phyloP scores from a whole-genome alignment of 2,113 vertebrate genomes.

The Sander lucioperca region DNA sequence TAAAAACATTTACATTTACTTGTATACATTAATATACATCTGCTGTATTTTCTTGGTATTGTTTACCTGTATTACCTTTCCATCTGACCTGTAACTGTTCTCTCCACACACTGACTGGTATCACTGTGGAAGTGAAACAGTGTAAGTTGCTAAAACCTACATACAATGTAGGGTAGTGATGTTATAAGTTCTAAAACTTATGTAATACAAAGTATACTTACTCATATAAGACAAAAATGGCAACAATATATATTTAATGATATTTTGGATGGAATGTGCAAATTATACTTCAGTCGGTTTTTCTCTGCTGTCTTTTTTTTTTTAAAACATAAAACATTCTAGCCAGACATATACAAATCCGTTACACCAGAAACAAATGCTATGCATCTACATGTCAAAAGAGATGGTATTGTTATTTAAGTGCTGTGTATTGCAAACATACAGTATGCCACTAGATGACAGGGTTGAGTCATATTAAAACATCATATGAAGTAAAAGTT shows the following conservation, averaged over 20 bases:
- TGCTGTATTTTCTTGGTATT: neutral
- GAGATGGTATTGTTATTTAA: too few relatives aligned
- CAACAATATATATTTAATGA: too few relatives aligned
- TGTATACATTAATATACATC: neutral
- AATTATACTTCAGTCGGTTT: too few relatives aligned
- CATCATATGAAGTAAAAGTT: accelerated
- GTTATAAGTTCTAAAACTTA: neutral
- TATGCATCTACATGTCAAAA: neutral
- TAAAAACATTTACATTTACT: neutral
- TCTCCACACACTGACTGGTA: neutral
- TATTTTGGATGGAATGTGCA: too few relatives aligned
- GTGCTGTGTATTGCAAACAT: neutral
- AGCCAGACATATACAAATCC: neutral
- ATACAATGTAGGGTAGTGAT: neutral
- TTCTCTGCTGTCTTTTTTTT: too few relatives aligned
- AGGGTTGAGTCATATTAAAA: constrained; percentile 13
- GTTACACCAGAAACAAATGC: neutral
- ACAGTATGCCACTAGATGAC: constrained; percentile 43
- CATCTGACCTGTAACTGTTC: neutral
- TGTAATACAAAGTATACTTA: too few relatives aligned
- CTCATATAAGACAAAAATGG: too few relatives aligned
- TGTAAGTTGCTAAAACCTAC: neutral
- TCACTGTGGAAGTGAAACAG: neutral
- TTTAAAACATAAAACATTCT: neutral
- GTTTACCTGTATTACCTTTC: neutral